A percentile compares a stretch with the other conserved stretches of the same genome.
These are phyloP conservation scores for Alca torda DNA, from an alignment of 2,797 vertebrate genomes.

Conservation along the genomic window DNA sequence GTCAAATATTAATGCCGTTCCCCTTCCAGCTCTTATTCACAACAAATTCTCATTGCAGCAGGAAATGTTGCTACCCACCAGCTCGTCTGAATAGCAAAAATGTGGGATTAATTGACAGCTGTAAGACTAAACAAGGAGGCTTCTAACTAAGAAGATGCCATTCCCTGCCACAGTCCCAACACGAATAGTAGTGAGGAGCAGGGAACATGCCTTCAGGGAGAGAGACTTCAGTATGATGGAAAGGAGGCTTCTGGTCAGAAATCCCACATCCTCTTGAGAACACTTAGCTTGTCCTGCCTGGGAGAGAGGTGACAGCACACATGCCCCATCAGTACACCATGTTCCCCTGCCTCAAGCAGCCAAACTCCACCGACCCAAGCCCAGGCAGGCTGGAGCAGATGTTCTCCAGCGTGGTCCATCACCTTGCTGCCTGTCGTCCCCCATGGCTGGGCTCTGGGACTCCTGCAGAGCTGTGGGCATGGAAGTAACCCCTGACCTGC, in stretches of 20 bases:
- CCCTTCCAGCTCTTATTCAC: constrained; percentile 52
- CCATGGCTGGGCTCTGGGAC: background rate
- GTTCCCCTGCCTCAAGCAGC: background rate
- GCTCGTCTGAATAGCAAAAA: constrained; percentile 26
- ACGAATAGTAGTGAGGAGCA: background rate
- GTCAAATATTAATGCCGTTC: constrained; percentile 55
- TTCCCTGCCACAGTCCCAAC: background rate
- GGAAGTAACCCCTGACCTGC: background rate
- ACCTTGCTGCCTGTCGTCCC: background rate
- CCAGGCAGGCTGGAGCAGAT: background rate
- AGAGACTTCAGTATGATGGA: background rate
- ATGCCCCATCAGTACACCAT: too few species aligned
- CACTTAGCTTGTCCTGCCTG: background rate
- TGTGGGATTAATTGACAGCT: constrained; percentile 51
- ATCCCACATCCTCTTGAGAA: background rate
- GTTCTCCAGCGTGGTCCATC: background rate
- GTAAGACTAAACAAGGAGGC: constrained; percentile 43
- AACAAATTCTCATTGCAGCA: constrained; percentile 35
- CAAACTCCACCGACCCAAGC: background rate
- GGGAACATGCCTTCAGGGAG: background rate
- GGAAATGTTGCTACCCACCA: constrained; percentile 54
- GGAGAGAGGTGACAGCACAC: background rate
- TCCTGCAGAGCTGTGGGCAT: background rate
- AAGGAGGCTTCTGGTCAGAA: background rate
- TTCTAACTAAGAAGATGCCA: background rate